phyloP scores from a whole-genome alignment of 2,888 invertebrate species.

The Epirrhoe tristata region DNA sequence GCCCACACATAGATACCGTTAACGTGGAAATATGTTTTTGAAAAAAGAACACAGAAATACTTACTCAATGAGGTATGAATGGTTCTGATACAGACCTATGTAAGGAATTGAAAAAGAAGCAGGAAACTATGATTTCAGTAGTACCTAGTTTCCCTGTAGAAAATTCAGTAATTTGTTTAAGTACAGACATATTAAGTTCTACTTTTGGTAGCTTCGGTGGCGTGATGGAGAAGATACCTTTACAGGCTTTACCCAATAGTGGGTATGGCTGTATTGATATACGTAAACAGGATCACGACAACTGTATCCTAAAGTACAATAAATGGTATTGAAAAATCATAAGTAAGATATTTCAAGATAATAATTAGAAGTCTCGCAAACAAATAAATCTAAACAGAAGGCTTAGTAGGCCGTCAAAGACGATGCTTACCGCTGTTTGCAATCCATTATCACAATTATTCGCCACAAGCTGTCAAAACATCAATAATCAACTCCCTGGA shows the following conservation, averaged over 20 bases:
- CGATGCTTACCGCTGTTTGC: slow-evolving; percentile 39
- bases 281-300: no score
- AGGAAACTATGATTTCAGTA: no score
- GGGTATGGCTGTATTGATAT: no score
- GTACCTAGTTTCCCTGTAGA: no score
- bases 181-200: no score
- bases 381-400: slow-evolving; percentile 12
- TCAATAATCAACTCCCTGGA: slow-evolving; percentile 76
- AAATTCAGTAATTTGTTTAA: no score
- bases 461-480: slow-evolving; percentile 77
- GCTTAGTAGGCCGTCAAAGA: slow-evolving; percentile 23
- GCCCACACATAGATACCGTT: slow-evolving; percentile 54
- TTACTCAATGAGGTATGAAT: background rate
- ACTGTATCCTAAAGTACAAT: no score
- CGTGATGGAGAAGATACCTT: no score
- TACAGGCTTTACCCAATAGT: no score
- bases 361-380: background rate
- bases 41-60: background rate
- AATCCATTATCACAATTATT: slow-evolving; percentile 67
- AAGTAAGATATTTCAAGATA: background rate
- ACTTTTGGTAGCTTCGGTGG: no score
- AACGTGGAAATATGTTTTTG: slow-evolving; percentile 27
- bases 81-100: no score
- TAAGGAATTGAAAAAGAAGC: background rate
- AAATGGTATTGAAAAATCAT: no score